These are phyloP conservation scores for Meda fulgida DNA, from an alignment of 2,797 vertebrate genomes.

Conservation along the genomic window DNA sequence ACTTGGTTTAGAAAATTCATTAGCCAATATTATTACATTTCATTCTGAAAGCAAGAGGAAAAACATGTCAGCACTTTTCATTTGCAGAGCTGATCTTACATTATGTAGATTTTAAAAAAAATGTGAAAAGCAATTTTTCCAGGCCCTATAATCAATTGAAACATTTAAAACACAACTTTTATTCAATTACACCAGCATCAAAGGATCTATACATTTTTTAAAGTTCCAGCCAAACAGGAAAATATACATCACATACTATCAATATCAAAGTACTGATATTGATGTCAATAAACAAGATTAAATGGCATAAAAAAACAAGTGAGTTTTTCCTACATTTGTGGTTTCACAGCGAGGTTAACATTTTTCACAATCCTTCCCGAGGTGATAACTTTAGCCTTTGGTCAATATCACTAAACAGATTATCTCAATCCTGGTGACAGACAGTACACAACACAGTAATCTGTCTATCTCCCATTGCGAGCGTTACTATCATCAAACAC, in stretches of 20 bases:
- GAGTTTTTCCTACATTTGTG: conserved; percentile 2
- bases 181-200: conserved; percentile 46
- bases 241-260: too few species aligned
- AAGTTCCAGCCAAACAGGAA: background rate
- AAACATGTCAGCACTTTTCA: conserved; percentile 46
- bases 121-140: background rate
- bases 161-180: conserved; percentile 23
- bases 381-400: conserved; percentile 44
- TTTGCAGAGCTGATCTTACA: conserved; percentile 72
- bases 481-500: conserved; percentile 23
- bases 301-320: background rate
- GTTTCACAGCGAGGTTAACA: background rate
- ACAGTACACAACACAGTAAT: conserved; percentile 6
- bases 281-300: background rate
- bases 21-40: conserved; percentile 70
- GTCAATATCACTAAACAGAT: conserved; percentile 64
- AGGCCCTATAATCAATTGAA: conserved; percentile 64
- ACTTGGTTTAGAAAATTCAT: conserved; percentile 69
- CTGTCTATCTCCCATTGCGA: conserved; percentile 8
- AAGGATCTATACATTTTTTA: conserved; percentile 38
- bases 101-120: conserved; percentile 43
- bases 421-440: conserved; percentile 39
- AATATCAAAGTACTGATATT: too few species aligned
- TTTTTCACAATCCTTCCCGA: conserved; percentile 15
- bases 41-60: conserved; percentile 56